Base-by-base conservation (phyloP, 2,113 vertebrate genomes). In the Coryphaenoides rupestris region DNA sequence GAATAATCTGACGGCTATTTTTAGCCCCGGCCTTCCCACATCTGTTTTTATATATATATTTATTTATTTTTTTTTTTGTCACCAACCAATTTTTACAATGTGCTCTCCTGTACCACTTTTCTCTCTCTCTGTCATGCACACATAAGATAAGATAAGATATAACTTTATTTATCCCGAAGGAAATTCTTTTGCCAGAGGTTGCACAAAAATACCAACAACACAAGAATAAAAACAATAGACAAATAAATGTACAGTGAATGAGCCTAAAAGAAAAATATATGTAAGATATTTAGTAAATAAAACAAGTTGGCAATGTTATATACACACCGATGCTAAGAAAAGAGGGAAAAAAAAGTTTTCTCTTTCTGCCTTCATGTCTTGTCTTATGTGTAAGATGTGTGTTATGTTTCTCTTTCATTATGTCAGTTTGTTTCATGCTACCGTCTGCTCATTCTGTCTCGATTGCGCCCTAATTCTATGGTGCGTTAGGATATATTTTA, bases 1-100 rank as follows among this genome's bases (percentile, higher is more conserved):
- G 77, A 80, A 80, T 78, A 80, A 82, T 84, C 75, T 76, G 76
- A 73, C 58, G 9, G 69, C 62, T 80, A 78, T 80, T 80, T 82
- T 78, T 74, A 73, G 75, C 78, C 15, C 60, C 72, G 64, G 66
- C 40, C 70, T 84, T 71, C 58, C 66, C 52, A 58, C 33, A 12
- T 40, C 33, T 3, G 5, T 40, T 40, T 40, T 40, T 40, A 6
- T n/a, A n/a, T n/a, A 21, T 55, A 21, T 1, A 2, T 7, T 12
- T 40, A 40, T 40, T 40, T 21, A 22, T 55, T 21, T 14, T 22
- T 22, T 55, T 55, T 72, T 69, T 72, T 66, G 64, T 40, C 33
- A 12, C 76, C 75, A 72, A 81, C 76, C 77, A 70, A 60, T 64
- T 77, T 68, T 45, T 19, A 67, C 71, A 70, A 73, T 80, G 64